Evolutionary conservation across 2,113 vertebrate genomes (phyloP), one percentile per base, ranked within the genome.

Genomic region (Antigone vipio): DNA sequence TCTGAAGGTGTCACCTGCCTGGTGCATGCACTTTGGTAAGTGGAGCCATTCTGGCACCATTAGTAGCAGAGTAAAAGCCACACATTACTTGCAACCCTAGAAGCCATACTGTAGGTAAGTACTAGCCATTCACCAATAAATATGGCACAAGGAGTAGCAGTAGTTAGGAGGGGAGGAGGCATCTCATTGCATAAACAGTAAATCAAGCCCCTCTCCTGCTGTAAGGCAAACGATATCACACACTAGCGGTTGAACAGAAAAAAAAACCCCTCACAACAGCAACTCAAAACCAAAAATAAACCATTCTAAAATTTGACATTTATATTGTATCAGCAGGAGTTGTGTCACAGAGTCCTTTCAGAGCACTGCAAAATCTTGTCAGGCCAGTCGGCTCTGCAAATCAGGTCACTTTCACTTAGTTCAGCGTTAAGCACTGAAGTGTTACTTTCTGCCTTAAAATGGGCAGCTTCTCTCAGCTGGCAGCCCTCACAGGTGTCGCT

Each of bases 251-350:
- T 0, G 0, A 88, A 47, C 13, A 29, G 7, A 12, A 53, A 15
- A 73, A 73, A 40, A 22, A 0, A n/a, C n/a, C n/a, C 0, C 19
- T 20, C 22, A 15, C 5, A 27, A 5, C 13, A 55, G 5, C 15
- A 66, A 1, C 32, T n/a, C 3, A 47, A 64, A 71, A 17, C 10
- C 11, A 11, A 50, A 72, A 87, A 10, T 1, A 69, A 7, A 34
- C 6, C 15, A 2, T 53, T 62, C 23, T 26, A 52, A 75, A 60
- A 92, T 62, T 49, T 82, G 34, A 19, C 30, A 16, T 80, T 81
- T 81, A 15, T 40, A 47, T 44, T 22, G 1, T 58, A n/a, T 67
- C 32, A 73, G 7, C 35, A 64, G 26, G 11, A 63, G 2, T 14
- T 63, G 29, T 16, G 12, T 53, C 47, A 74, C 2, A 1, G 11